Percentiles rank a stretch among this genome's conserved stretches.
Conservation (phyloP, 2,888 invertebrate genomes). For the Drosophila meridiana region DNA sequence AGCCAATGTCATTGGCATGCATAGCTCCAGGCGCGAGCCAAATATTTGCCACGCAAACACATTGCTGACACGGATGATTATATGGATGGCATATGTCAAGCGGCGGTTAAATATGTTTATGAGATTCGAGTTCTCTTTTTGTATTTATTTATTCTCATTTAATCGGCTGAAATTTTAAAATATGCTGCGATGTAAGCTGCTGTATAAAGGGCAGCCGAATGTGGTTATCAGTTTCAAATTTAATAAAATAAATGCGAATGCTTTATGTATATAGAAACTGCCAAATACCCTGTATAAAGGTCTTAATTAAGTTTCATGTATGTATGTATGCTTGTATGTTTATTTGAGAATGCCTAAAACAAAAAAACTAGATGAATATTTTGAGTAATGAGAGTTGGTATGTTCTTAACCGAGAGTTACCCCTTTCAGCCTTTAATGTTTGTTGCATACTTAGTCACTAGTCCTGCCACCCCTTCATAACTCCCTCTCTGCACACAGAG, state of each 20-base stretch:
- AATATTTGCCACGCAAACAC: slow-evolving; percentile 36
- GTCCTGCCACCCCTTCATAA: not conserved
- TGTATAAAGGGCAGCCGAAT: not conserved
- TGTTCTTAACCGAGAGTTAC: not conserved
- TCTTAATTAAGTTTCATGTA: not conserved
- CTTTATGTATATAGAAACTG: no score
- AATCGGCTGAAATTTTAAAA: slow-evolving; percentile 1
- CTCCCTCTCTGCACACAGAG: not conserved
- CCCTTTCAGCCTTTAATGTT: not conserved
- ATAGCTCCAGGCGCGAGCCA: slow-evolving; percentile 25
- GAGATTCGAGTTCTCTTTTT: slow-evolving; percentile 23
- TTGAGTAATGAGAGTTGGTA: no score
- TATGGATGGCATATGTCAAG: slow-evolving; percentile 56
- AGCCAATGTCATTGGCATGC: slow-evolving; percentile 27
- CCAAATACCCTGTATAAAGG: not conserved
- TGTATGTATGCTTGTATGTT: no score
- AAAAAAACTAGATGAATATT: no score
- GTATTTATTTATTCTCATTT: slow-evolving; percentile 11
- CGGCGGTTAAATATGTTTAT: slow-evolving; percentile 62
- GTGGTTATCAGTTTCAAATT: slow-evolving; percentile 3
- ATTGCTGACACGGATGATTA: slow-evolving; percentile 25
- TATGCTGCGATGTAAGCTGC: slow-evolving; percentile 4
- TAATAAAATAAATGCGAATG: not conserved
- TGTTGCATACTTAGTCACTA: not conserved
- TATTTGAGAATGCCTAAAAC: no score